These are phyloP conservation scores for Hepsetus odoe DNA, from an alignment of 2,113 vertebrate species.

Conservation along the genomic window DNA sequence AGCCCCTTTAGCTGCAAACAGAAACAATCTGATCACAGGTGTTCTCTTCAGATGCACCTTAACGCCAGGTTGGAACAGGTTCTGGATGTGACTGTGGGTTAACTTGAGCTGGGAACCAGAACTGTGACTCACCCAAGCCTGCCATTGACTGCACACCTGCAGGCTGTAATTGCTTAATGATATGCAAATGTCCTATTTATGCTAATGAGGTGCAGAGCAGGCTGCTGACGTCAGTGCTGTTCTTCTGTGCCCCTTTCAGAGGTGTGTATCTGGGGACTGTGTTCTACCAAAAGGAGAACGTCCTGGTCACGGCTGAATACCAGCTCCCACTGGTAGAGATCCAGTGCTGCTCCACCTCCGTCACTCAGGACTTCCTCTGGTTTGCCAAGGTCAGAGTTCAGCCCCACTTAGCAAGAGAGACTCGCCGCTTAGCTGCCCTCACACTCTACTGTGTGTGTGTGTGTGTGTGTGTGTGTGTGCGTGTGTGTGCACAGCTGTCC, in stretches of 20 bases:
- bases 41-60: too few species aligned
- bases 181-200: too few species aligned
- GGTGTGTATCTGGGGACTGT: slow-evolving; percentile 76
- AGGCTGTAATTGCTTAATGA: too few species aligned
- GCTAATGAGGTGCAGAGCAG: not conserved
- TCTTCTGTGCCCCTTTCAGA: slow-evolving; percentile 54
- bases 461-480: too few species aligned
- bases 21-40: too few species aligned
- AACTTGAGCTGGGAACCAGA: too few species aligned
- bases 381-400: slow-evolving; percentile 71
- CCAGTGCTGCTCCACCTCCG: slow-evolving; percentile 76
- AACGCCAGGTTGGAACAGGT: too few species aligned
- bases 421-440: too few species aligned
- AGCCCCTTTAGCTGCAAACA: too few species aligned
- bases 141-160: too few species aligned
- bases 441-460: not conserved
- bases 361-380: slow-evolving; percentile 77
- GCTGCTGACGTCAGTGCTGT: not conserved
- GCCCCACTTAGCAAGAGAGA: not conserved
- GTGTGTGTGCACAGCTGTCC: slow-evolving; percentile 70
- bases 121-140: too few species aligned
- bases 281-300: slow-evolving; percentile 77
- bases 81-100: too few species aligned
- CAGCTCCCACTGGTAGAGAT: slow-evolving; percentile 80
- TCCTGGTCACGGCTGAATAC: slow-evolving; percentile 76